Percentiles rank a stretch among this genome's conserved stretches.
These are phyloP conservation scores for Oryctes rhinoceros DNA, from an alignment of 1,140 invertebrate genomes.

Conservation along the genomic window DNA sequence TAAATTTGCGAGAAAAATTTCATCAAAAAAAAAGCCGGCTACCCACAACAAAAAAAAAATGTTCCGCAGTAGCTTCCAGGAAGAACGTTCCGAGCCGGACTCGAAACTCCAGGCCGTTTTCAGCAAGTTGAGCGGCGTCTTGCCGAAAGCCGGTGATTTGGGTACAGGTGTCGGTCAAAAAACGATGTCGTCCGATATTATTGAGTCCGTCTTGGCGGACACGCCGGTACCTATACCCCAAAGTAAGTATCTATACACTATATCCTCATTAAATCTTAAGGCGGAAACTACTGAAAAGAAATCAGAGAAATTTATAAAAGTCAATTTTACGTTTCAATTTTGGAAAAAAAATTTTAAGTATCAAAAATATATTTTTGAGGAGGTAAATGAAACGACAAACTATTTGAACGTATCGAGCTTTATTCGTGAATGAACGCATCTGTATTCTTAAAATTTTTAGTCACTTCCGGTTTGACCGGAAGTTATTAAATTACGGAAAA, in stretches of 20 bases:
- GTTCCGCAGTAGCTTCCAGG: slow-evolving; percentile 53
- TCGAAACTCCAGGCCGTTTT: slow-evolving; percentile 56
- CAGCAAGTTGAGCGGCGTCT: slow-evolving; percentile 53
- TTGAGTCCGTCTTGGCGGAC: slow-evolving; percentile 56
- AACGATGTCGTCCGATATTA: slow-evolving; percentile 57
- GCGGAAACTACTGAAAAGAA: too few relatives aligned
- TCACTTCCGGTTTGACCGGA: too few relatives aligned
- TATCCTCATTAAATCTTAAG: too few relatives aligned
- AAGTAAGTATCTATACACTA: slow-evolving; percentile 42
- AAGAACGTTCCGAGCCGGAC: slow-evolving; percentile 49
- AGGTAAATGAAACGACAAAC: too few relatives aligned
- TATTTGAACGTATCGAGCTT: too few relatives aligned
- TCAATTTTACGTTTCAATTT: too few relatives aligned
- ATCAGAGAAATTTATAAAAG: too few relatives aligned
- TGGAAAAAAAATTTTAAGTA: too few relatives aligned
- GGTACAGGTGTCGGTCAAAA: slow-evolving; percentile 50
- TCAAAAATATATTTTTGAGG: too few relatives aligned
- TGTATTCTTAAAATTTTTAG: too few relatives aligned
- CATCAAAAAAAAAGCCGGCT: slow-evolving; percentile 10
- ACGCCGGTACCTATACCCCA: slow-evolving; percentile 51
- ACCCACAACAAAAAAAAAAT: slow-evolving; percentile 41
- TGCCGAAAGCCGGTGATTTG: slow-evolving; percentile 53
- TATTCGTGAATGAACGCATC: too few relatives aligned
- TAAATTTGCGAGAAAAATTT: not conserved
- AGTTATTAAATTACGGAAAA: too few relatives aligned